These are phyloP conservation scores for Tenodera sinensis DNA, from an alignment of 2,888 invertebrate genomes.

Conservation along the genomic window DNA sequence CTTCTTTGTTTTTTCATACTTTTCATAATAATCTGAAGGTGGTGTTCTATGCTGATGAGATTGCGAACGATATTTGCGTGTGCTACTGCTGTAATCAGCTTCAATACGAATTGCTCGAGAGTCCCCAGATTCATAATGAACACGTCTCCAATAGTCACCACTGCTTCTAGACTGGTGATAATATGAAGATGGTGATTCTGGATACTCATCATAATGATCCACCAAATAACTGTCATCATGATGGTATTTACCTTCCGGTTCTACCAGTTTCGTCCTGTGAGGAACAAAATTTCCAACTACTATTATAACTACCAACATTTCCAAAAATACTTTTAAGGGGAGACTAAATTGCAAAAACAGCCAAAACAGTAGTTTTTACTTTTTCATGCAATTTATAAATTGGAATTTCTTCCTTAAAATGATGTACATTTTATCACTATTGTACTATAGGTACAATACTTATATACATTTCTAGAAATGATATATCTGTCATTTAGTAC, in stretches of 20 bases:
- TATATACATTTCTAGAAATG: no score
- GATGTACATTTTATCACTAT: no score
- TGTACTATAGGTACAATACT: no score
- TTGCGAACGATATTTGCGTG: conserved; percentile 22
- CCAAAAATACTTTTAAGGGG: background rate
- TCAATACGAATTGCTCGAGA: conserved; percentile 25
- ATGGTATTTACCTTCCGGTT: conserved; percentile 37
- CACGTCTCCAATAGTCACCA: conserved; percentile 35
- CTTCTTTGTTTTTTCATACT: conserved; percentile 43
- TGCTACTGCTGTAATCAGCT: conserved; percentile 43
- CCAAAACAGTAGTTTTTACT: no score
- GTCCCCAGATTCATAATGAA: conserved; percentile 42
- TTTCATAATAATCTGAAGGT: conserved; percentile 36
- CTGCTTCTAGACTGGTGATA: conserved; percentile 35
- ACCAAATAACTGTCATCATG: conserved; percentile 42
- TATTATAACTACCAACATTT: background rate
- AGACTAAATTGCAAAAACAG: no score
- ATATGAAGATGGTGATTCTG: conserved; percentile 43
- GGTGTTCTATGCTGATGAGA: conserved; percentile 20
- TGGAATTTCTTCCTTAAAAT: no score
- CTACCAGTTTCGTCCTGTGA: conserved; percentile 16
- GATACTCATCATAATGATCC: conserved; percentile 41
- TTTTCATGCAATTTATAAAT: no score
- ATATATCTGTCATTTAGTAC: no score
- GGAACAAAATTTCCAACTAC: background rate